Percentiles rank a stretch among this genome's conserved stretches.
These are phyloP conservation scores for Centropyge bicolor DNA, from an alignment of 2,797 vertebrate species.

Conservation along the genomic window DNA sequence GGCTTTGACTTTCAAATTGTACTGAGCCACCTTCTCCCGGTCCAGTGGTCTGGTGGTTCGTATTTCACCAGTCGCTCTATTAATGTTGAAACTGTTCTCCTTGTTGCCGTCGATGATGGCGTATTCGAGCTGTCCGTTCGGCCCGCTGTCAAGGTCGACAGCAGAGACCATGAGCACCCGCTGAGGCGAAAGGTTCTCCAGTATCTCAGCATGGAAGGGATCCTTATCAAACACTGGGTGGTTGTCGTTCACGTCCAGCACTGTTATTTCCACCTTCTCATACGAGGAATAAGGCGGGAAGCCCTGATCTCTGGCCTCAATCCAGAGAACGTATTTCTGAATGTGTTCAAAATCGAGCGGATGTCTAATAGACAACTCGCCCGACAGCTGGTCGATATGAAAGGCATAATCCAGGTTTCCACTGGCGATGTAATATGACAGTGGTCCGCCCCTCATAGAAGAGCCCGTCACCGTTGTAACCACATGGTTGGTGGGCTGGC, in stretches of 20 bases:
- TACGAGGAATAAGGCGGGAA: slow-evolving; percentile 98
- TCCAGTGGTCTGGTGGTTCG: slow-evolving; percentile 91
- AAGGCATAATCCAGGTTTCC: slow-evolving; percentile 95
- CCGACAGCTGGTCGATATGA: slow-evolving; percentile 93
- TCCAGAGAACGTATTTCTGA: slow-evolving; percentile 94
- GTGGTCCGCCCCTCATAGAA: slow-evolving; percentile 90
- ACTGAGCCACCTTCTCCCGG: slow-evolving; percentile 90
- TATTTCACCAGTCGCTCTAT: slow-evolving; percentile 92
- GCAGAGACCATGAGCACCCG: slow-evolving; percentile 91
- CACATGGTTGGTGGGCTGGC: slow-evolving; percentile 89
- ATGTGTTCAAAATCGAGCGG: slow-evolving; percentile 93
- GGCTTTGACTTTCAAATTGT: slow-evolving; percentile 90
- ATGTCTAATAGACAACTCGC: slow-evolving; percentile 90
- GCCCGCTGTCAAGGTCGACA: slow-evolving; percentile 91
- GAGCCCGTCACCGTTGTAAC: slow-evolving; percentile 90
- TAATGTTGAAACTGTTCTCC: slow-evolving; percentile 93
- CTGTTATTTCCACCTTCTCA: slow-evolving; percentile 91
- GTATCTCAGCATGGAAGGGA: slow-evolving; percentile 91
- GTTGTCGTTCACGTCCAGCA: slow-evolving; percentile 96
- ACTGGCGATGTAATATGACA: slow-evolving; percentile 96
- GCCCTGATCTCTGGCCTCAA: slow-evolving; percentile 95
- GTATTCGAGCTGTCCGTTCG: slow-evolving; percentile 94
- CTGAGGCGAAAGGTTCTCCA: slow-evolving; percentile 93
- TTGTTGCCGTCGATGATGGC: slow-evolving; percentile 91
- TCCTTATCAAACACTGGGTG: slow-evolving; percentile 91